Percentiles rank a stretch among this genome's conserved stretches.
phyloP scores from a whole-genome alignment of 2,113 vertebrate genomes.

The Pyxicephalus adspersus region DNA sequence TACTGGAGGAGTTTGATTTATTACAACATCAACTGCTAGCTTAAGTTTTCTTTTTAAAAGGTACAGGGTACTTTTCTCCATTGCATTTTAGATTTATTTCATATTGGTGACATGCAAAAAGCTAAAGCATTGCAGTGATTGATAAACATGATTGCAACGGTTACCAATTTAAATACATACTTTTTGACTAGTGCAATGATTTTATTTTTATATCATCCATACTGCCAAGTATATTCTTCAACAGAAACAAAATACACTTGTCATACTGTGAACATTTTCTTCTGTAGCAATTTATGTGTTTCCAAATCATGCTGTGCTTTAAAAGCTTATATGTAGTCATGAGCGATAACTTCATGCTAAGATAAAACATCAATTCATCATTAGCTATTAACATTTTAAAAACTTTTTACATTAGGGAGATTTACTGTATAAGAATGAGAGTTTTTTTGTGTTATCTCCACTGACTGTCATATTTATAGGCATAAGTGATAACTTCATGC shows the following conservation, averaged over 20 bases:
- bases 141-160: too few relatives aligned
- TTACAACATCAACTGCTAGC: constrained; percentile 11
- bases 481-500: too few relatives aligned
- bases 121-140: too few relatives aligned
- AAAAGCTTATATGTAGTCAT: too few relatives aligned
- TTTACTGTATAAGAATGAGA: too few relatives aligned
- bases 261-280: neutral
- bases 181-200: neutral
- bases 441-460: too few relatives aligned
- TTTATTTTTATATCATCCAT: neutral
- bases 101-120: neutral
- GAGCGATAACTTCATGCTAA: too few relatives aligned
- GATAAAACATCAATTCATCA: too few relatives aligned
- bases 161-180: neutral
- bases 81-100: neutral
- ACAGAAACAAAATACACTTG: neutral
- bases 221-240: neutral
- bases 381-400: too few relatives aligned
- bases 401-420: too few relatives aligned
- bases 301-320: neutral
- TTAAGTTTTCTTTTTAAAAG: constrained; percentile 5
- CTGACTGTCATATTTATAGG: too few relatives aligned
- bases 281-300: neutral
- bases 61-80: neutral
- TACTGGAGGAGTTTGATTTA: constrained; percentile 21